Evolutionary conservation across 2,888 invertebrate species (phyloP).

Genomic region (Heliconius ethilla): DNA sequence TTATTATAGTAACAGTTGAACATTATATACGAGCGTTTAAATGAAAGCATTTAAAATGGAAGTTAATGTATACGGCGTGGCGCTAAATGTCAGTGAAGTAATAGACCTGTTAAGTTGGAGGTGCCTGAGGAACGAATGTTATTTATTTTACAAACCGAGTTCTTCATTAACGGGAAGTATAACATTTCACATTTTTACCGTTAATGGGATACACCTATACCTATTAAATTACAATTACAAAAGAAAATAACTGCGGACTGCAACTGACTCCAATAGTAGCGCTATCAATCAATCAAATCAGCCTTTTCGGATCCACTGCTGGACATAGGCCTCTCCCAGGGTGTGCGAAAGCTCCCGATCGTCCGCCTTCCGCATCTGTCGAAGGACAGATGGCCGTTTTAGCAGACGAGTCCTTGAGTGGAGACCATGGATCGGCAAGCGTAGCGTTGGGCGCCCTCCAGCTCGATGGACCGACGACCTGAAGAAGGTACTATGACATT

Average conservation of each 20-base stretch:
- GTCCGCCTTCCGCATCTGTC: too few species aligned
- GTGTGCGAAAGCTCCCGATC: too few species aligned
- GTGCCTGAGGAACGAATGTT: constrained; percentile 15
- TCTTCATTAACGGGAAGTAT: not conserved
- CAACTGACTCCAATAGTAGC: not conserved
- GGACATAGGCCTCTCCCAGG: too few species aligned
- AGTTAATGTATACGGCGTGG: constrained; percentile 20
- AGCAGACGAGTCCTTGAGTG: too few species aligned
- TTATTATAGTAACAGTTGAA: not conserved
- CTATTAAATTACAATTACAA: too few species aligned
- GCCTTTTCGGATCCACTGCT: too few species aligned
- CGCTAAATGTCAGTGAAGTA: constrained; percentile 31
- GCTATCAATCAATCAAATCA: not conserved
- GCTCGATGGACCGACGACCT: too few species aligned
- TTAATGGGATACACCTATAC: too few species aligned
- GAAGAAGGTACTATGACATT: not conserved
- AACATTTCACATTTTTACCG: not conserved
- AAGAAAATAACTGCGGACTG: too few species aligned
- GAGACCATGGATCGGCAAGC: too few species aligned
- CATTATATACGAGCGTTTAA: not conserved
- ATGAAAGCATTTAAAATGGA: constrained; percentile 23
- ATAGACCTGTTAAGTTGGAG: constrained; percentile 32
- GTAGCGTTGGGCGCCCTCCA: too few species aligned
- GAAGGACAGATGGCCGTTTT: too few species aligned
- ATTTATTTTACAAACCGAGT: constrained; percentile 18